Evolutionary conservation across 2,113 vertebrate species (phyloP), one percentile per base, ranked within the genome.

Genomic region (Orcinus orca): DNA sequence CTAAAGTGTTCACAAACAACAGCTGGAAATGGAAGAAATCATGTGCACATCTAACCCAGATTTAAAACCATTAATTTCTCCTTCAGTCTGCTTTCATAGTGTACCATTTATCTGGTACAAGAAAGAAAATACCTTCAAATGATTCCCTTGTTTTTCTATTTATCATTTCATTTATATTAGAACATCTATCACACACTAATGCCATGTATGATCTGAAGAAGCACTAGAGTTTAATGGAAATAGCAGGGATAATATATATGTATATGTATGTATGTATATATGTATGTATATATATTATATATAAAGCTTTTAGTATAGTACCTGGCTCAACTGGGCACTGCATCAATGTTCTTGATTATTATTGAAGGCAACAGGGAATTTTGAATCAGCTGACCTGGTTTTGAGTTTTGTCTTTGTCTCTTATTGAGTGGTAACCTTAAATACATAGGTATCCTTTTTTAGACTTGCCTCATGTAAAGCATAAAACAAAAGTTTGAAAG

Each of bases 51-150:
- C 0, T 82, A 95, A 88, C 18, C 79, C 38, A 70, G 23, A 83
- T 96, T 96, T 60, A 90, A 96, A 97, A 92, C 85, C 80, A 55
- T 90, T 93, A 83, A 67, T 96, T 97, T 98, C 82, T 25, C 14
- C 68, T 76, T 73, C 55, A 70, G 12, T 82, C 41, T 93, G 93
- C 60, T 96, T 94, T 76, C 31, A 31, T 70, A 33, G 3, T 91
- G 21, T 1, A 33, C 26, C 26, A 25, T 74, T 93, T 55, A 76
- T 74, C 31, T 4, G n/a, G 21, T 8, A 26, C 1, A 90, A 92
- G 15, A 97, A 87, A 3, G 80, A 81, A 89, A 63, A 77, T 60
- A 67, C 7, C 41, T 96, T 91, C 15, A 93, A 80, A 90, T 67
- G 8, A 41, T 38, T 91, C 31, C 3, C n/a, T 50, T 62, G 18